Evolutionary conservation across 1,140 invertebrate species (phyloP), one percentile per base, ranked within the genome.

Genomic region (Leptinotarsa texana): DNA sequence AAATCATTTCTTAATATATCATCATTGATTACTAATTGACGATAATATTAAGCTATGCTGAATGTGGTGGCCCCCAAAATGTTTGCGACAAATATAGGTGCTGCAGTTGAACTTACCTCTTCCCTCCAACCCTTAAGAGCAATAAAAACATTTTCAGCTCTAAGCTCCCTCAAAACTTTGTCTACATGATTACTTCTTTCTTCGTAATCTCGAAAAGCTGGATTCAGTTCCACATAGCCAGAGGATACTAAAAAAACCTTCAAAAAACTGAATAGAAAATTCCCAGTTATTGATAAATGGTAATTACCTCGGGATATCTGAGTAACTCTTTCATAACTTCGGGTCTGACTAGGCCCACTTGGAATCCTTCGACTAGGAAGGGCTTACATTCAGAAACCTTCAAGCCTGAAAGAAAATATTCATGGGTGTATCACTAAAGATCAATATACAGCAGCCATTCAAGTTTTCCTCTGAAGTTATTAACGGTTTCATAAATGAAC

Each of bases 51-150:
- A 42, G 33, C 33, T 8, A 11, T 1, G 33, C 33, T 33, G 33
- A 33, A 33, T 33, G 33, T 33, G 1, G 33, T 42, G 8, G 33
- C 8, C 8, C 33, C 8, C 33, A 11, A 11, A 42, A 42, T 11
- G 0, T 42, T 42, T 42, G 33, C 11, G 33, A 42, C 33, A 42
- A 42, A 42, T 11, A 42, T 42, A 42, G 8, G 8, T 11, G 33
- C 8, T 42, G 33, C 33, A 42, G 33, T 42, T 42, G 33, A 42
- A 65, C 71, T 81, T 86, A 93, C 92, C 89, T 98, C 96, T 87
- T 97, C 92, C 84, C 96, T 89, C 96, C 96, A 98, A 5, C 95
- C 95, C 83, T 92, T 91, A 3, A 98, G 85, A 5, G 93, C 91
- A 18, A 90, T 83, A 80, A 94, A 92, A 62, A 86, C 86, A 82